Evolutionary conservation across 2,113 vertebrate species (phyloP).

Genomic region (Eubucco bourcierii): DNA sequence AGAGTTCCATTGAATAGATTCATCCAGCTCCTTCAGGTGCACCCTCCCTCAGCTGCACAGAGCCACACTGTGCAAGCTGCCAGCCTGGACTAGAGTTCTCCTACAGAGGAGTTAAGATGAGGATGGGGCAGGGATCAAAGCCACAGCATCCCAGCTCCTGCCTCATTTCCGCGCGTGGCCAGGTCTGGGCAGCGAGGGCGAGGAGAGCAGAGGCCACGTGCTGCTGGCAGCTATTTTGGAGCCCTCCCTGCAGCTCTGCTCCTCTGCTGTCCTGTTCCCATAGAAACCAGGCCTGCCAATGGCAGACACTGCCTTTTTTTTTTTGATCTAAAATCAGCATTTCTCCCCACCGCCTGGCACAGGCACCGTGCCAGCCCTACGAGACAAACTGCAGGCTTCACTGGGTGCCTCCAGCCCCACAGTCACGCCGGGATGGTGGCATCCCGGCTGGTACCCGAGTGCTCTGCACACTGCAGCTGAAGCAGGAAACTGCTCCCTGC

Average conservation of each 20-base stretch:
- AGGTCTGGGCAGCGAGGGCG: not conserved
- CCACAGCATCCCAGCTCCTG: not conserved
- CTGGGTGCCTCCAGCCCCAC: accelerated
- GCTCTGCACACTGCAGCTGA: accelerated
- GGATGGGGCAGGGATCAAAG: not conserved
- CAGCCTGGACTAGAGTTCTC: not conserved
- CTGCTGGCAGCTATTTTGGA: slow-evolving; percentile 26
- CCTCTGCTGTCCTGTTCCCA: slow-evolving; percentile 58
- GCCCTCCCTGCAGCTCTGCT: not conserved
- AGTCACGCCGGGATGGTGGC: accelerated
- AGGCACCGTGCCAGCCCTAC: not conserved
- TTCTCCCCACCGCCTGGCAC: not conserved
- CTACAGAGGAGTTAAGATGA: not conserved
- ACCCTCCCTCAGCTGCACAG: too few relatives aligned
- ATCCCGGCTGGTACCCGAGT: accelerated
- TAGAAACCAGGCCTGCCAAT: slow-evolving; percentile 59
- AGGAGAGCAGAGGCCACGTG: not conserved
- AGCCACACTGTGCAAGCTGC: not conserved
- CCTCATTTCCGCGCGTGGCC: not conserved
- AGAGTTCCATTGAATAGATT: too few relatives aligned
- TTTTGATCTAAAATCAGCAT: not conserved
- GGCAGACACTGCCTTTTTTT: not conserved
- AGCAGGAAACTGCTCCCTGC: not conserved
- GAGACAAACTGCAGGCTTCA: not conserved
- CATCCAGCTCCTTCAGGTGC: too few relatives aligned